Evolutionary conservation across 2,797 vertebrate genomes (phyloP).

Genomic region (Arnoldichthys spilopterus): DNA sequence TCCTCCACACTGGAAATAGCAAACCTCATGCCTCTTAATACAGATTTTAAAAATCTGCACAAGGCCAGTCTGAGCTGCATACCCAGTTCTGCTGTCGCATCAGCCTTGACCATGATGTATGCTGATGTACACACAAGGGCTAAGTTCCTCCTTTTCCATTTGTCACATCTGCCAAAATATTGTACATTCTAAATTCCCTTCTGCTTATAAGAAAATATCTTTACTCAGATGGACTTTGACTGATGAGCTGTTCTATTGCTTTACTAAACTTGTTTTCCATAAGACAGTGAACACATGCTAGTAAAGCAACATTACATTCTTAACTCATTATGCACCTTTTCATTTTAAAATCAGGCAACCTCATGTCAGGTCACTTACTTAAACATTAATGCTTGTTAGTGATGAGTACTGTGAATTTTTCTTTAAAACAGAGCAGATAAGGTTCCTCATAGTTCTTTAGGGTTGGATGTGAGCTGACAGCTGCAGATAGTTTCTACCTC

Average conservation of each 20-base stretch:
- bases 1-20: neutral
- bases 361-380: too few relatives aligned
- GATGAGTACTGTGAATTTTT: too few relatives aligned
- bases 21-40: neutral
- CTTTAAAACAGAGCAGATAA: too few relatives aligned
- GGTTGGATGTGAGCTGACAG: too few relatives aligned
- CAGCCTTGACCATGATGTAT: conserved; percentile 6
- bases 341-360: too few relatives aligned
- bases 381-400: too few relatives aligned
- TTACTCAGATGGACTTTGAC: neutral
- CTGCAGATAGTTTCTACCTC: too few relatives aligned
- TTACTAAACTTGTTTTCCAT: neutral
- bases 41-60: neutral
- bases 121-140: neutral
- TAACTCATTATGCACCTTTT: too few relatives aligned
- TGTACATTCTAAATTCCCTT: neutral
- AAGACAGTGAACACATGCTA: neutral
- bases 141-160: neutral
- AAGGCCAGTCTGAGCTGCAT: neutral
- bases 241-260: neutral
- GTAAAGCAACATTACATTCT: neutral
- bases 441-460: too few relatives aligned
- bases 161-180: conserved; percentile 12
- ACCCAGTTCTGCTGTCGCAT: neutral
- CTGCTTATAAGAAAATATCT: neutral